Conservation (phyloP, 2,797 vertebrate species). For the Mormyrus hasselquistii region DNA sequence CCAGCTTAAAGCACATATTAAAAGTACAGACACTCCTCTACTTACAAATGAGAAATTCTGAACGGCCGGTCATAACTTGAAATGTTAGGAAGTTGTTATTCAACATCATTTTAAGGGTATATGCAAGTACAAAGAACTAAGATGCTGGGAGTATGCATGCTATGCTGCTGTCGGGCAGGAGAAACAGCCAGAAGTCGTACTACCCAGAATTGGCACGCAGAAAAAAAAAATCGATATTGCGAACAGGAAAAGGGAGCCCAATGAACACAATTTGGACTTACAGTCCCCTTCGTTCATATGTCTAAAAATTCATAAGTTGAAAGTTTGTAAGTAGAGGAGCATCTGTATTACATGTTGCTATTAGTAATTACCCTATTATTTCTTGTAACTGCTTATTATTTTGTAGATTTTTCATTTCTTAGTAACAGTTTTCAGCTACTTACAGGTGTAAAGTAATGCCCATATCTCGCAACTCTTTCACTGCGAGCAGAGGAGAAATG, state of each 20-base stretch:
- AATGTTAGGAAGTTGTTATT: not conserved
- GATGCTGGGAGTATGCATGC: not conserved
- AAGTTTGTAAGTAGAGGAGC: no score
- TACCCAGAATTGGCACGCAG: not conserved
- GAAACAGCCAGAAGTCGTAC: not conserved
- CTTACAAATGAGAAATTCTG: not conserved
- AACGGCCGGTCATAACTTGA: not conserved
- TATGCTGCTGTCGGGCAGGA: not conserved
- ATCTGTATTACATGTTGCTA: not conserved
- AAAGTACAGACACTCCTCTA: not conserved
- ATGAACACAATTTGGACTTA: not conserved
- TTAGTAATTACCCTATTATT: not conserved
- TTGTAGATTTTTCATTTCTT: not conserved
- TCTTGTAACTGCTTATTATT: not conserved
- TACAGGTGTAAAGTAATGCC: slow-evolving; percentile 95
- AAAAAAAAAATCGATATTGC: not conserved
- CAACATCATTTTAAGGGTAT: not conserved
- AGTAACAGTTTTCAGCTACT: slow-evolving; percentile 40
- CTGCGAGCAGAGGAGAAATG: slow-evolving; percentile 89
- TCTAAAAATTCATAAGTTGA: no score
- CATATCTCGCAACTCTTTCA: slow-evolving; percentile 95
- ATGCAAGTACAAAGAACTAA: not conserved
- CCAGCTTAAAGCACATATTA: not conserved
- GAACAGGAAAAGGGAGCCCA: not conserved
- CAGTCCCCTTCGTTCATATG: no score